phyloP scores from a whole-genome alignment of 2,888 invertebrate species.

The Aporophyla lueneburgensis region DNA sequence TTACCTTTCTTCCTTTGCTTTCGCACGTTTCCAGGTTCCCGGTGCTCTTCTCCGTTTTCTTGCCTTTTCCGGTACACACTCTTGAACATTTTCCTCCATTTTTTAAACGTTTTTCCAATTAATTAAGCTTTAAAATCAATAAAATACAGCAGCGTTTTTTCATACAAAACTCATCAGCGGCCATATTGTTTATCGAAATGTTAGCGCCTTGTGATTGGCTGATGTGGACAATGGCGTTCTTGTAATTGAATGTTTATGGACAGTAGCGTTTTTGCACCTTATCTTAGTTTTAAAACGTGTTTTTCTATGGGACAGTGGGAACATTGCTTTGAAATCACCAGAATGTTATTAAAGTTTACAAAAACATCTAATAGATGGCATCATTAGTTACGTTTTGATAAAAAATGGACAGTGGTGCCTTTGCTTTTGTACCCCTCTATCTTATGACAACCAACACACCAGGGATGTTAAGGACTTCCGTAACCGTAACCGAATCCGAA shows the following conservation, averaged over 20 bases:
- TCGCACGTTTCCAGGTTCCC: slow-evolving; percentile 13
- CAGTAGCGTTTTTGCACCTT: slow-evolving; percentile 11
- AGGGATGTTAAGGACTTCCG: too few relatives aligned
- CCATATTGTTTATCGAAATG: slow-evolving; percentile 24
- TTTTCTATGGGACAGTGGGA: slow-evolving; percentile 24
- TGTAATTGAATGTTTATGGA: slow-evolving; percentile 16
- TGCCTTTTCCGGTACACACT: slow-evolving; percentile 23
- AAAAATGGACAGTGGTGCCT: slow-evolving; percentile 8
- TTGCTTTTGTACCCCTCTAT: too few relatives aligned
- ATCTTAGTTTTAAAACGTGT: too few relatives aligned
- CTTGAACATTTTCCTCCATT: slow-evolving; percentile 23
- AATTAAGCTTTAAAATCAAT: slow-evolving; percentile 14
- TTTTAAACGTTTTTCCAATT: slow-evolving; percentile 11
- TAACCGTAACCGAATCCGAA: too few relatives aligned
- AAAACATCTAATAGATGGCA: slow-evolving; percentile 19
- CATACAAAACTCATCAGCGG: slow-evolving; percentile 17
- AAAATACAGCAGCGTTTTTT: slow-evolving; percentile 18
- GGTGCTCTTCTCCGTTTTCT: too few relatives aligned
- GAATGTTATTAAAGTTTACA: slow-evolving; percentile 16
- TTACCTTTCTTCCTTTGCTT: too few relatives aligned
- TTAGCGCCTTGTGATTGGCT: slow-evolving; percentile 2
- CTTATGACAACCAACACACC: too few relatives aligned
- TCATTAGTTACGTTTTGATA: slow-evolving; percentile 17
- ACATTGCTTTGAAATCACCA: slow-evolving; percentile 19
- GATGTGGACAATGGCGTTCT: slow-evolving; percentile 19